Evolutionary conservation across 1,140 invertebrate species (phyloP).

Genomic region (Aethina tumida): DNA sequence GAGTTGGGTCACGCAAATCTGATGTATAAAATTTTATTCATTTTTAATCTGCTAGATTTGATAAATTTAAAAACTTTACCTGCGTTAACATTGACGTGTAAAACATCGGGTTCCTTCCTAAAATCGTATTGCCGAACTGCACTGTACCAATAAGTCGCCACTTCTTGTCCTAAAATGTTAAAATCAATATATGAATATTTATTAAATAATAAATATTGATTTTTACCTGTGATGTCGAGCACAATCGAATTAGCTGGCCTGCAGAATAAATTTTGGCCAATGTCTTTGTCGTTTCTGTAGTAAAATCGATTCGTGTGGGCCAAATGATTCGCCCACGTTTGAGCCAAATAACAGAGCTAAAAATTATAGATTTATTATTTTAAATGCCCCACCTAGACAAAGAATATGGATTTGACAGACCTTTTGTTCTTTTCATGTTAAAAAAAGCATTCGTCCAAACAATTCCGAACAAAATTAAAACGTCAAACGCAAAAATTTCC

Average conservation of each 20-base stretch:
- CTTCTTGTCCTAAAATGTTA: constrained; percentile 57
- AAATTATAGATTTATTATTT: too few species aligned
- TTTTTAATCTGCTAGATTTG: too few species aligned
- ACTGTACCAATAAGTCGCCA: constrained; percentile 78
- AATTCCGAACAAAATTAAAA: too few species aligned
- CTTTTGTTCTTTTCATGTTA: too few species aligned
- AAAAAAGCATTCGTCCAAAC: too few species aligned
- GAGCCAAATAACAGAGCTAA: constrained; percentile 68
- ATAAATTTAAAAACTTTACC: too few species aligned
- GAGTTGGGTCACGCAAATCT: too few species aligned
- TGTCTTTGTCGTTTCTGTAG: constrained; percentile 60
- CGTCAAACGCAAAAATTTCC: too few species aligned
- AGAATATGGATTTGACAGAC: too few species aligned
- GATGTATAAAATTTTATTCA: too few species aligned
- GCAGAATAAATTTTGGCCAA: constrained; percentile 69
- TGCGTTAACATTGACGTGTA: constrained; percentile 68
- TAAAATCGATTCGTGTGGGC: constrained; percentile 68
- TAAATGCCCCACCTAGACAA: too few species aligned
- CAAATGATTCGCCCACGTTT: constrained; percentile 77
- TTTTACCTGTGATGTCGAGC: constrained; percentile 52
- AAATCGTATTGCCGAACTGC: constrained; percentile 70
- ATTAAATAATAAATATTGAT: constrained; percentile 2
- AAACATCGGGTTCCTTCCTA: constrained; percentile 57
- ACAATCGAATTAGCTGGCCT: constrained; percentile 52
- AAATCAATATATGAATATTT: not conserved